Evolutionary conservation across 2,797 vertebrate species (phyloP).

Genomic region (Amniataba percoides): DNA sequence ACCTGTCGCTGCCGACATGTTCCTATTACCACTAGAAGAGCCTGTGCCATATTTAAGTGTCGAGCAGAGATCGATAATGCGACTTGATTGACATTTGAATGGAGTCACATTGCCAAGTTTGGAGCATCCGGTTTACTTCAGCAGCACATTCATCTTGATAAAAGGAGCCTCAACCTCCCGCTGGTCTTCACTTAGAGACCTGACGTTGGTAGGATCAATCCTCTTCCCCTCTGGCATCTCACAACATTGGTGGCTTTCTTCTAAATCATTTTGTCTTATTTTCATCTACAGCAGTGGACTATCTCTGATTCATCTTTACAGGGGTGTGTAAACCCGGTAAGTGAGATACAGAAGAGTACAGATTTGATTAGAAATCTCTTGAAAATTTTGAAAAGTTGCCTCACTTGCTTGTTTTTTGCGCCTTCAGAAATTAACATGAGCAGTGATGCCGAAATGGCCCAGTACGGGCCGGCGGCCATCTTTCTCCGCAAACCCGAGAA

Average conservation of each 20-base stretch:
- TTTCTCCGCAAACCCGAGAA: constrained; percentile 89
- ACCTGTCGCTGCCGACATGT: constrained; percentile 62
- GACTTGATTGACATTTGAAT: constrained; percentile 68
- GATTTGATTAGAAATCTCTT: too few relatives aligned
- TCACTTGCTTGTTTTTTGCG: not conserved
- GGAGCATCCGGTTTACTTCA: constrained; percentile 54
- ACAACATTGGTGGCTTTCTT: not conserved
- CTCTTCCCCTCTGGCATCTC: constrained; percentile 1
- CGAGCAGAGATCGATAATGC: constrained; percentile 57
- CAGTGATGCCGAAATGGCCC: constrained; percentile 83
- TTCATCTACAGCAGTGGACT: not conserved
- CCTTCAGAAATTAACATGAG: constrained; percentile 61
- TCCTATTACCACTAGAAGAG: constrained; percentile 58
- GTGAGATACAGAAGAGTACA: constrained; percentile 1
- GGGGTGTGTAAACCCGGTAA: constrained; percentile 26
- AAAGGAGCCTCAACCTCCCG: constrained; percentile 50
- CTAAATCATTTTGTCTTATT: constrained; percentile 14
- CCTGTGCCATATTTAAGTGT: constrained; percentile 51
- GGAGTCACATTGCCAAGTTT: constrained; percentile 72
- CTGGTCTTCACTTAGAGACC: constrained; percentile 30
- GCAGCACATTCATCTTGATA: constrained; percentile 59
- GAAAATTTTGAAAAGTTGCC: too few relatives aligned
- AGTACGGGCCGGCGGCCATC: constrained; percentile 85
- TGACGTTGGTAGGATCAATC: constrained; percentile 14
- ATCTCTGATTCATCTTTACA: not conserved